Evolutionary conservation across 2,888 invertebrate species (phyloP).

Genomic region (Ypsolopha sequella): DNA sequence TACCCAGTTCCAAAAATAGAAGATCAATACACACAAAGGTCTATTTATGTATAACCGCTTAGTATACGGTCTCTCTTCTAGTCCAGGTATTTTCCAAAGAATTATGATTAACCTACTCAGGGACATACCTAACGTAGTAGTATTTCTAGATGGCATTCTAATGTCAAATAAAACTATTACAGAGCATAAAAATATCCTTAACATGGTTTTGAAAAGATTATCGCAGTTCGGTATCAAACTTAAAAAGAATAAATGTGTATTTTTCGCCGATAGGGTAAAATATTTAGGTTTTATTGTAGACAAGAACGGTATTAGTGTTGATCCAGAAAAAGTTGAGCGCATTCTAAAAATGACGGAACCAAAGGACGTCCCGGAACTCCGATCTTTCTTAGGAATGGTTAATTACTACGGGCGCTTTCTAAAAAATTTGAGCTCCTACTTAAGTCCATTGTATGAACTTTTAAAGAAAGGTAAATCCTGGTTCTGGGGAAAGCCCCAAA

Average conservation of each 20-base stretch:
- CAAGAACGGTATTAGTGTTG: neutral
- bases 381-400: neutral
- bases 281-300: neutral
- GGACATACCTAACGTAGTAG: constrained; percentile 2
- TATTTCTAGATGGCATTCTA: constrained; percentile 4
- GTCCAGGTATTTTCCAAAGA: constrained; percentile 7
- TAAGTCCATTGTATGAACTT: neutral
- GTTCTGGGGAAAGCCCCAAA: neutral
- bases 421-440: neutral
- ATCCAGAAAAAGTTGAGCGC: neutral
- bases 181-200: constrained; percentile 1
- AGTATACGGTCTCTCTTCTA: constrained; percentile 5
- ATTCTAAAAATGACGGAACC: neutral
- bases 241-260: neutral
- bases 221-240: neutral
- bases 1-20: too few species aligned
- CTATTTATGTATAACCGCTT: constrained; percentile 8
- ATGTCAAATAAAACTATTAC: neutral
- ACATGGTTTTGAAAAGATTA: too few species aligned
- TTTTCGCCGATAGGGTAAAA: neutral
- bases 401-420: neutral
- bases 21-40: constrained; percentile 8
- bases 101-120: constrained; percentile 4
- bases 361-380: neutral
- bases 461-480: neutral